Conservation (phyloP, 2,113 vertebrate genomes). For the human region DNA sequence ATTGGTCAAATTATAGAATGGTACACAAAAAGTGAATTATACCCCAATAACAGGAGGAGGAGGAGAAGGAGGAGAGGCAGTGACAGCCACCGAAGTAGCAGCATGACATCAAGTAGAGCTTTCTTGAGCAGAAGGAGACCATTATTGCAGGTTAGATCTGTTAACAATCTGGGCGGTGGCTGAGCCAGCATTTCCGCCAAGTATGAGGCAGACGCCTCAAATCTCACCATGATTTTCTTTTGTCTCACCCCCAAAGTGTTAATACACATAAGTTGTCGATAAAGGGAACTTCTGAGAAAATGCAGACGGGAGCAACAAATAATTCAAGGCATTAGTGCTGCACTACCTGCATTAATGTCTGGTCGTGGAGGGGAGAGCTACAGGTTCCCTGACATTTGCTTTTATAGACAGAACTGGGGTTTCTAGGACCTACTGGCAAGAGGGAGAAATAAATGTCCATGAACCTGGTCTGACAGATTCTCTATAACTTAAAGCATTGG, state of each 20-base stretch:
- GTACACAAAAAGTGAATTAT: background rate
- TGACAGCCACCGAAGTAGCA: too few species aligned
- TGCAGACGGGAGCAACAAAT: background rate
- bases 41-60: background rate
- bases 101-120: background rate
- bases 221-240: background rate
- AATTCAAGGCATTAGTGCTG: slow-evolving; percentile 22
- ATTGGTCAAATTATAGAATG: background rate
- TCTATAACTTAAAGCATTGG: slow-evolving; percentile 3
- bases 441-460: slow-evolving; percentile 41
- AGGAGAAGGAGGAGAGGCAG: background rate
- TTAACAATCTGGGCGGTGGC: background rate
- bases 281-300: slow-evolving; percentile 41
- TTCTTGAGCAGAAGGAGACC: background rate
- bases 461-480: background rate
- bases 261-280: background rate
- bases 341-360: background rate
- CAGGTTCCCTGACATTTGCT: slow-evolving; percentile 44
- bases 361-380: background rate
- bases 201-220: background rate
- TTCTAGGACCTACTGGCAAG: slow-evolving; percentile 18
- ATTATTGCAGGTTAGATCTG: background rate
- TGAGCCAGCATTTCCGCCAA: background rate
- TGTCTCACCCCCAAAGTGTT: background rate
- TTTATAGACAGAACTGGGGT: background rate